Evolutionary conservation across 2,888 invertebrate species (phyloP), one percentile per base, ranked within the genome.

Genomic region (Aplocera efformata): DNA sequence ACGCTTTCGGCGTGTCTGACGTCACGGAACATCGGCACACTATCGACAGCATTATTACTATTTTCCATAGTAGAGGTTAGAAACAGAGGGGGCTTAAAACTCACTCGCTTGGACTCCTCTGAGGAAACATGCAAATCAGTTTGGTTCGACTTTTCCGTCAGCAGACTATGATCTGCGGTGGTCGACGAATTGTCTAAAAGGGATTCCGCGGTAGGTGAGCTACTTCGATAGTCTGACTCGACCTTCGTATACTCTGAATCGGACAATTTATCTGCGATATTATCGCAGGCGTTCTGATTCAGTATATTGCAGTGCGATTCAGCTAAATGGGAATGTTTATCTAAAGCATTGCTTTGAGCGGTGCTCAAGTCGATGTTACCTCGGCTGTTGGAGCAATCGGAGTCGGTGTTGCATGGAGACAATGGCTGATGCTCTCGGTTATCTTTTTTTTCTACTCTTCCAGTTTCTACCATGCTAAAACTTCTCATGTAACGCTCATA

Each of bases 51-150:
- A 70, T 89, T 89, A 50, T 84, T 89, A 48, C 89, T 89, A 44
- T 89, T 89, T 58, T 89, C 89, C 89, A 89, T 89, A 30, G 83
- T 88, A 46, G 86, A 81, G 56, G 84, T 79, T 71, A 86, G 78
- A 30, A 88, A 84, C 32, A 84, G 68, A 10, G 83, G 76, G 31
- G 73, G 75, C 44, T 79, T 81, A 45, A 71, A 67, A 37, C 58
- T 53, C 43, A 69, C 72, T 5, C 65, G 67, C 58, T 78, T 82
- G 0, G 76, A 79, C 40, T 85, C 85, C 50, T 85, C 85, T 0
- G 80, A 83, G 3, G 79, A 77, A 7, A 72, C 58, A 1, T 73
- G 79, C 17, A 70, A 62, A 48, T 79, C 80, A 3, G 68, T 63
- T 23, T 64, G 67, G 43, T 79, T 60, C 2, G 79, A 83, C 49